Evolutionary conservation across 1,140 invertebrate genomes (phyloP), one percentile per base, ranked within the genome.

Genomic region (Akabosia matsudoensis): DNA sequence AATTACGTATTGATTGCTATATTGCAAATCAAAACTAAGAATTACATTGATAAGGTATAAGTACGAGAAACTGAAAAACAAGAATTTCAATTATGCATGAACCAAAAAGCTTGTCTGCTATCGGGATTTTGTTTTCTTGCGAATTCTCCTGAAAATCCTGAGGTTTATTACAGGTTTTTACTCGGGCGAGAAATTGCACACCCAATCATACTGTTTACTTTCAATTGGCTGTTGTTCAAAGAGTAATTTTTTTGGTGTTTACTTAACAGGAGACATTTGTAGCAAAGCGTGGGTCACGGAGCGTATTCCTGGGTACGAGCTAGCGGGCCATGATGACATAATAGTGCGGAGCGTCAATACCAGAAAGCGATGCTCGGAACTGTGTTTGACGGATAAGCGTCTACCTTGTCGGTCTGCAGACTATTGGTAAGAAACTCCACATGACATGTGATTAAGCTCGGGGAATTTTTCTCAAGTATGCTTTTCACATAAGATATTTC

Each of bases 301-400:
- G 24, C 13, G 70, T 30, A 45, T 72, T 24, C 70, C 70, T 2
- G 85, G 85, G 4, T 85, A 82, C 76, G 84, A 86, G 33, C 78
- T 87, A 54, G 82, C 83, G n/a, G 84, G 84, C 28, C 79, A 82
- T 70, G 84, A 85, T 33, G 84, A 84, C 64, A 82, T 83, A 16
- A 82, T 84, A 45, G 74, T 85, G 24, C 79, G 80, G 28, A 83
- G 82, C 67, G 83, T 87, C 4, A 74, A 22, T 37, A 77, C 61
- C n/a, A 83, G 75, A 76, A 83, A 82, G 61, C 82, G 83, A 71
- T 87, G 86, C 79, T 82, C 85, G 78, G 85, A 82, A 61, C 74
- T 82, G 81, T 70, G 80, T 80, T 61, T 87, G 83, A 82, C 81
- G 84, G 74, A 79, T 75, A 76, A 84, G 83, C 54, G 82, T 75